A percentile compares a stretch with the other conserved stretches of the same genome.
These are phyloP conservation scores for Discoglossus pictus DNA, from an alignment of 2,797 vertebrate species.

Conservation along the genomic window DNA sequence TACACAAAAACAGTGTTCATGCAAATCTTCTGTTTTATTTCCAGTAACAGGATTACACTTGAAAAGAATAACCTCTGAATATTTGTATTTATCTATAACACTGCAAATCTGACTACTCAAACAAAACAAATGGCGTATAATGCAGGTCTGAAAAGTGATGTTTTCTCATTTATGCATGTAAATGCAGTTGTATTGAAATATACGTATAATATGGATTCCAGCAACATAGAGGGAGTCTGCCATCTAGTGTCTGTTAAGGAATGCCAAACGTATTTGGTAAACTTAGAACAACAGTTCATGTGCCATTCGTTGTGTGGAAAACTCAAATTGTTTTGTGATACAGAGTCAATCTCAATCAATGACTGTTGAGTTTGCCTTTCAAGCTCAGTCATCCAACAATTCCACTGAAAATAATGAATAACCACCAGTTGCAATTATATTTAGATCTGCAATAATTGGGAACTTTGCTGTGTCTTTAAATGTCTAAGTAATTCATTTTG, in stretches of 20 bases:
- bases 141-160: conserved; percentile 14
- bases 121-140: conserved; percentile 31
- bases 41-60: not conserved
- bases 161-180: conserved; percentile 22
- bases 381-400: no score
- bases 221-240: conserved; percentile 8
- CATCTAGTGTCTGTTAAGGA: conserved; percentile 33
- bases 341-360: no score
- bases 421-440: no score
- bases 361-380: no score
- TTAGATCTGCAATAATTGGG: no score
- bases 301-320: no score
- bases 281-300: no score
- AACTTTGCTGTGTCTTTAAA: no score
- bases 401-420: no score
- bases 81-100: conserved; percentile 22
- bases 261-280: no score
- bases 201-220: not conserved
- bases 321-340: no score
- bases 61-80: conserved; percentile 7
- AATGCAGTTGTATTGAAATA: conserved; percentile 19
- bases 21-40: not conserved
- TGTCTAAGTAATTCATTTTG: no score
- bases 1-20: not conserved
- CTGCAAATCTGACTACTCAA: conserved; percentile 13